Base-by-base conservation (phyloP, 2,888 invertebrate genomes). In the Orchesella flavescens region DNA sequence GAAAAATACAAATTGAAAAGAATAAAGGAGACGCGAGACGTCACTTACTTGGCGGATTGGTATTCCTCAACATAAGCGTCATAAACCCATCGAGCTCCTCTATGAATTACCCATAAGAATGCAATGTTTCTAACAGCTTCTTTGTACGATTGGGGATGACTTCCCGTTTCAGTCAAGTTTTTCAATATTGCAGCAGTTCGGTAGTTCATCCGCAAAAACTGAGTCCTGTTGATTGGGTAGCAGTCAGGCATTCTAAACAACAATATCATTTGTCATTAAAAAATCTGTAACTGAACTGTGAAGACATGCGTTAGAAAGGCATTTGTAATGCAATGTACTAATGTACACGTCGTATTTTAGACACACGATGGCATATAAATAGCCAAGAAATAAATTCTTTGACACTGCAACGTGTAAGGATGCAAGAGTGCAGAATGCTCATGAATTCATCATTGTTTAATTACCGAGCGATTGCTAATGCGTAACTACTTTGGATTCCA, bases 61-160 rank as follows among this genome's bases (percentile, higher is more conserved):
- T 88, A 88, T 57, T 88, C 88, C 49, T 88, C 87, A 17, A 88
- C 87, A 65, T 89, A 89, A 5, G 89, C 88, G 77, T 89, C 89
- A 84, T 89, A 89, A 21, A 89, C 86, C 85, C 87, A 89, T 12
- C 89, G 87, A 59, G 89, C 89, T 24, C 89, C 89, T 15, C 89
- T 88, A 61, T 89, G 89, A 55, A 89, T 88, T 23, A 89, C 89
- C 86, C 89, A 89, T n/a, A 89, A 86, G 75, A 87, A 89, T 21
- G 89, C 89, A n/a, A 89, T 81, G 82, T 89, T 89, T 66, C 89
- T 78, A 0, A 88, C 86, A 13, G 88, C 81, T 74, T 88, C 88
- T 72, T 87, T 87, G 77, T 88, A 88, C 13, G 85, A 85, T 34
- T 73, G 74, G 12, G 87, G 83, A 73, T 86, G 84, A 65, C 80